These are phyloP conservation scores for Abramis brama DNA, from an alignment of 2,113 vertebrate genomes.

Conservation along the genomic window DNA sequence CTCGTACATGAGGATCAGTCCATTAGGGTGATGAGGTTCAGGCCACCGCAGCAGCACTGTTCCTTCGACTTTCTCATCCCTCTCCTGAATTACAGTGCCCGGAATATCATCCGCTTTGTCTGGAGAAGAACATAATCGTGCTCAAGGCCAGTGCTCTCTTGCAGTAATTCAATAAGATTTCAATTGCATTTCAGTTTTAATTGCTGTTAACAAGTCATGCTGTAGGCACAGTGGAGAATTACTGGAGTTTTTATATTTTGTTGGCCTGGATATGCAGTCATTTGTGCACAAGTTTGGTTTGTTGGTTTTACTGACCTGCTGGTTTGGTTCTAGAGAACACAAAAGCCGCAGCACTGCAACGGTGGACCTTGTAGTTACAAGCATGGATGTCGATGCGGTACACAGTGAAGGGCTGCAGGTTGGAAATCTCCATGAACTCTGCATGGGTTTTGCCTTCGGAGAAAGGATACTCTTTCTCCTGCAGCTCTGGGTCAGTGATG, in stretches of 20 bases:
- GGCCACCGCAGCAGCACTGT: slow-evolving; percentile 87
- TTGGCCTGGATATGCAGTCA: not conserved
- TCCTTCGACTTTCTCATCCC: slow-evolving; percentile 83
- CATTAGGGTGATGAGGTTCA: slow-evolving; percentile 88
- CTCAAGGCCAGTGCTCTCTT: slow-evolving; percentile 20
- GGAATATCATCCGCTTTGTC: slow-evolving; percentile 95
- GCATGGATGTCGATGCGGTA: slow-evolving; percentile 97
- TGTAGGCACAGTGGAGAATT: not conserved
- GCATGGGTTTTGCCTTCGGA: slow-evolving; percentile 80
- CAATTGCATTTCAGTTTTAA: not conserved
- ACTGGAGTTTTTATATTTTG: not conserved
- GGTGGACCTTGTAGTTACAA: slow-evolving; percentile 90
- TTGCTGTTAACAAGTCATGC: not conserved
- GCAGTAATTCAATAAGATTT: slow-evolving; percentile 12
- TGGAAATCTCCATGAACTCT: slow-evolving; percentile 86
- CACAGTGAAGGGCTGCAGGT: slow-evolving; percentile 89
- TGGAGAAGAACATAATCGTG: slow-evolving; percentile 61
- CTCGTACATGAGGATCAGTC: slow-evolving; percentile 95
- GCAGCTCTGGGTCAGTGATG: slow-evolving; percentile 78
- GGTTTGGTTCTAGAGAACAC: slow-evolving; percentile 95
- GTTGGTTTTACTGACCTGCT: slow-evolving; percentile 79
- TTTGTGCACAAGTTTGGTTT: not conserved
- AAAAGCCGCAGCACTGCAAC: slow-evolving; percentile 92
- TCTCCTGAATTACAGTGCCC: slow-evolving; percentile 81
- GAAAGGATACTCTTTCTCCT: slow-evolving; percentile 84